phyloP scores from a whole-genome alignment of 2,797 vertebrate genomes.

The Hyperoplus immaculatus region DNA sequence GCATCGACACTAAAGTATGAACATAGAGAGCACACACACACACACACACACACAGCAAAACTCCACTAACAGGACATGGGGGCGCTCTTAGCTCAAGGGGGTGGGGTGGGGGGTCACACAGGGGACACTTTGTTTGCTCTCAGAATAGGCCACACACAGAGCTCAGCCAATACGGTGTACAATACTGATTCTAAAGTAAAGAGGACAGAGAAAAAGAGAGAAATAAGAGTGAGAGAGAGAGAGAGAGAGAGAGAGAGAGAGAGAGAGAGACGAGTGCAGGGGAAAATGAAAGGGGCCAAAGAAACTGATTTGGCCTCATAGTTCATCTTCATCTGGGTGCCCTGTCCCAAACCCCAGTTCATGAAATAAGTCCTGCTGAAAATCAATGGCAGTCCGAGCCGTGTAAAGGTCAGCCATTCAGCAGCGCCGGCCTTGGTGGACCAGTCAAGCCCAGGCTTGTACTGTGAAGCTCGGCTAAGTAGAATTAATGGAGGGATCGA shows the following conservation, averaged over 20 bases:
- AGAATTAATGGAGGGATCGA: slow-evolving; percentile 88
- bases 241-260: slow-evolving; percentile 44
- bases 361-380: slow-evolving; percentile 90
- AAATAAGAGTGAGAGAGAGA: slow-evolving; percentile 49
- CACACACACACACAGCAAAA: slow-evolving; percentile 19
- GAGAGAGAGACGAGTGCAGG: slow-evolving; percentile 40
- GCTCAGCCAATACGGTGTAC: slow-evolving; percentile 36
- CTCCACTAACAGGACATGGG: slow-evolving; percentile 44
- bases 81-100: slow-evolving; percentile 45
- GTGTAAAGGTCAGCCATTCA: slow-evolving; percentile 88
- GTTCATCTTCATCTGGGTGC: slow-evolving; percentile 89
- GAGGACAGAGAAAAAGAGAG: slow-evolving; percentile 47
- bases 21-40: slow-evolving; percentile 23
- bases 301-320: slow-evolving; percentile 85
- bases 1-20: slow-evolving; percentile 39
- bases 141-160: slow-evolving; percentile 56
- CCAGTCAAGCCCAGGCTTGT: slow-evolving; percentile 83
- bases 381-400: slow-evolving; percentile 86
- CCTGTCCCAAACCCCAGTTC: slow-evolving; percentile 86
- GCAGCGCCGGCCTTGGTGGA: slow-evolving; percentile 84
- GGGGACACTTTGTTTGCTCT: slow-evolving; percentile 63
- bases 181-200: slow-evolving; percentile 62
- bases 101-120: slow-evolving; percentile 49
- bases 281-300: slow-evolving; percentile 73
- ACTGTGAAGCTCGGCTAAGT: slow-evolving; percentile 84